phyloP scores from a whole-genome alignment of 2,113 vertebrate species.

The Oplegnathus fasciatus region DNA sequence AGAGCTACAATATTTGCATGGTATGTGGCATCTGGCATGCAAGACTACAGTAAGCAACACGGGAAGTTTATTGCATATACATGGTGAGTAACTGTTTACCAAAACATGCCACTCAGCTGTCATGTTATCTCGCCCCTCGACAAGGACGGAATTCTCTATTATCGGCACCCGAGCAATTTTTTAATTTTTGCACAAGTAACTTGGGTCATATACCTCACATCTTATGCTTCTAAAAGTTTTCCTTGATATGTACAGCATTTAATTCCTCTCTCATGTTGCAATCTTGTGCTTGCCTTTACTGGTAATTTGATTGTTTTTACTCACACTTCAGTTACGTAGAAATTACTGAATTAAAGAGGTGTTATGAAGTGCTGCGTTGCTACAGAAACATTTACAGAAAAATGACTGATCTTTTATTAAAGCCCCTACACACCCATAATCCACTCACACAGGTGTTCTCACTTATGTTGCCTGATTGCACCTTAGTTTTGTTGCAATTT shows the following conservation, averaged over 20 bases:
- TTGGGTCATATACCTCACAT: neutral
- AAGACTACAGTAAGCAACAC: neutral
- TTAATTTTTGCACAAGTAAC: neutral
- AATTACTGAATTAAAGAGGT: neutral
- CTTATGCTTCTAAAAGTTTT: no score
- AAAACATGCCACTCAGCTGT: conserved; percentile 29
- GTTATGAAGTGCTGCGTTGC: neutral
- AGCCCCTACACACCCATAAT: neutral
- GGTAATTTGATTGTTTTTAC: neutral
- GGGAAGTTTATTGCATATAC: neutral
- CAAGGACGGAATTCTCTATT: neutral
- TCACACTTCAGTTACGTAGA: neutral
- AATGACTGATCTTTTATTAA: neutral
- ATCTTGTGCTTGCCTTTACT: neutral
- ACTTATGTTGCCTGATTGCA: neutral
- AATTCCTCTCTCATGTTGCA: neutral
- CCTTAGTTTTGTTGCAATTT: no score
- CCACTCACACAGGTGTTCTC: neutral
- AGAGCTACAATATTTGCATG: neutral
- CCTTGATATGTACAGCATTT: neutral
- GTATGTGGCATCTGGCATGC: neutral
- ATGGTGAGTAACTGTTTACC: neutral
- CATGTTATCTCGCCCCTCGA: neutral
- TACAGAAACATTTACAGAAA: neutral
- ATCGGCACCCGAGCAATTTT: neutral